These are phyloP conservation scores for Idaea dimidiata DNA, from an alignment of 2,888 invertebrate species.

Conservation along the genomic window DNA sequence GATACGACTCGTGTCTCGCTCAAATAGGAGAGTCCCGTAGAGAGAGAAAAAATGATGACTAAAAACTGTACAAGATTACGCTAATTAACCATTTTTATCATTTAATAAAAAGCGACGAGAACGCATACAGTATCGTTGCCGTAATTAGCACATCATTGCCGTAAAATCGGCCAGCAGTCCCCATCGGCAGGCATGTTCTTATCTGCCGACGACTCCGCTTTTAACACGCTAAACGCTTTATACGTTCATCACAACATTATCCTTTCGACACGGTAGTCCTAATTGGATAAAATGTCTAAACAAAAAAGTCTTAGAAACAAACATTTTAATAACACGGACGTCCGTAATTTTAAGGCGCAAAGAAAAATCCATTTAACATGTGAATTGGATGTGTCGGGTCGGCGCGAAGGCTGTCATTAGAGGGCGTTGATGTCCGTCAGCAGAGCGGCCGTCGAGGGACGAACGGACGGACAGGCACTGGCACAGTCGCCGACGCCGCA, in stretches of 20 bases:
- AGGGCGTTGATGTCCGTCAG: conserved; percentile 40
- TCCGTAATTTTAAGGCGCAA: conserved; percentile 71
- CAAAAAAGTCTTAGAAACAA: conserved; percentile 76
- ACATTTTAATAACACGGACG: conserved; percentile 74
- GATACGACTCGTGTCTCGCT: conserved; percentile 20
- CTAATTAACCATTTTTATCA: neutral
- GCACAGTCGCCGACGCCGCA: conserved; percentile 50
- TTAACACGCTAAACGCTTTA: conserved; percentile 72
- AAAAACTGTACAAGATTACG: neutral
- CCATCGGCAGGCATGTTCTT: conserved; percentile 25
- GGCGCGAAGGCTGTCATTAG: conserved; percentile 65
- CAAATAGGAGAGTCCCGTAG: neutral
- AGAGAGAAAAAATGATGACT: neutral
- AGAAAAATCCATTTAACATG: conserved; percentile 79
- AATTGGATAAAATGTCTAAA: conserved; percentile 76
- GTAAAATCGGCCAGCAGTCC: conserved; percentile 21
- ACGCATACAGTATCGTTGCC: conserved; percentile 15
- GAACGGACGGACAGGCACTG: conserved; percentile 27
- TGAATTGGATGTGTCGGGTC: conserved; percentile 76
- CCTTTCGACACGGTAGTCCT: conserved; percentile 82
- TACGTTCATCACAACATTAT: conserved; percentile 74
- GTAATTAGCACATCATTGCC: conserved; percentile 20
- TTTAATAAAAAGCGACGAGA: neutral
- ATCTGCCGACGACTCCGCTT: conserved; percentile 63
- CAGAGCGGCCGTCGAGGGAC: conserved; percentile 20